These are phyloP conservation scores for Cebus imitator DNA, from an alignment of 2,113 vertebrate genomes.

Conservation along the genomic window DNA sequence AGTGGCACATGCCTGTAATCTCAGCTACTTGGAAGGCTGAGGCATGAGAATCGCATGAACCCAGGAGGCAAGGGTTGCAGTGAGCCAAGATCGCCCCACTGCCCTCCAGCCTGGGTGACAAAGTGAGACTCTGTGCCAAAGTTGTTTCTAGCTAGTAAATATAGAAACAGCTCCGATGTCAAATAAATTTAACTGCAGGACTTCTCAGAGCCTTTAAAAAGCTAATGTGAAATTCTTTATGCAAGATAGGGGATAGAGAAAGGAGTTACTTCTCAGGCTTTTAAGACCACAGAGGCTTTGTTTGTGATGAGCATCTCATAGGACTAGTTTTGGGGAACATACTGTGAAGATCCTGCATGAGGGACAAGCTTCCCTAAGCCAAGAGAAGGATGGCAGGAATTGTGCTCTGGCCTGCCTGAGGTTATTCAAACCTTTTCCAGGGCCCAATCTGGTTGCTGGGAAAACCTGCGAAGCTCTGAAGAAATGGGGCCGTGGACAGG, in stretches of 20 bases:
- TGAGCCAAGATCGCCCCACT: too few relatives aligned
- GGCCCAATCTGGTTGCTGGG: neutral
- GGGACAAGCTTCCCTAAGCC: neutral
- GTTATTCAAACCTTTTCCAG: neutral
- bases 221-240: neutral
- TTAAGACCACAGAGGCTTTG: neutral
- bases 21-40: too few relatives aligned
- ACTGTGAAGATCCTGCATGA: neutral
- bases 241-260: neutral
- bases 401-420: neutral
- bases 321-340: neutral
- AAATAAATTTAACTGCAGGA: neutral
- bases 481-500: neutral
- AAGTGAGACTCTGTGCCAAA: neutral
- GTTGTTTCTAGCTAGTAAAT: neutral
- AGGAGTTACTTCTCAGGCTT: neutral
- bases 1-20: too few relatives aligned
- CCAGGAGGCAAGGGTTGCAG: too few relatives aligned
- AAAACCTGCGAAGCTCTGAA: neutral
- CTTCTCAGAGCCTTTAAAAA: conserved; percentile 17
- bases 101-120: too few relatives aligned
- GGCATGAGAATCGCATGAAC: too few relatives aligned
- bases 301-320: neutral
- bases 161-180: neutral
- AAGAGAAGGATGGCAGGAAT: neutral